A percentile compares a stretch with the other conserved stretches of the same genome.
Evolutionary conservation across 2,797 vertebrate genomes (phyloP).

Genomic region (Artibeus lituratus): DNA sequence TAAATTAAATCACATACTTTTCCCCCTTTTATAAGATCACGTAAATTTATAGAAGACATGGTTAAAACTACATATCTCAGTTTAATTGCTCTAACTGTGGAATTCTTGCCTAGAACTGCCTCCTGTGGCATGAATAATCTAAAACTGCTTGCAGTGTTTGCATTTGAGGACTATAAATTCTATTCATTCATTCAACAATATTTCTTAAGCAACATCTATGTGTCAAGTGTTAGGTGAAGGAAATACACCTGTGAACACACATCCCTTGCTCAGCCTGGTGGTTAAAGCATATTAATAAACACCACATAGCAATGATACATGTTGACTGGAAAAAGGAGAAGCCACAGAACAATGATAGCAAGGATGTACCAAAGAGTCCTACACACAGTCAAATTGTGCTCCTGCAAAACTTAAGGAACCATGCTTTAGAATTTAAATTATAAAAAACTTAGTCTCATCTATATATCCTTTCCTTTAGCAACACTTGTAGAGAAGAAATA

Average conservation of each 20-base stretch:
- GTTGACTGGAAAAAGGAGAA: not conserved
- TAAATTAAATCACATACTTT: not conserved
- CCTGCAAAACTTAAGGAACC: not conserved
- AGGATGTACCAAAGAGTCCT: not conserved
- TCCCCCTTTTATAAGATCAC: not conserved
- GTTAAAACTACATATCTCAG: not conserved
- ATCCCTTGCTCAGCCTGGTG: not conserved
- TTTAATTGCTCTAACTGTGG: not conserved
- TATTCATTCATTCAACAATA: not conserved
- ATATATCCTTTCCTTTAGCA: constrained; percentile 35
- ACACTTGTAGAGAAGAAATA: constrained; percentile 28
- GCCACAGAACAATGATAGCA: not conserved
- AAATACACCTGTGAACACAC: not conserved
- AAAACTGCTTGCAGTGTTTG: not conserved
- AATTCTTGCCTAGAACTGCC: not conserved
- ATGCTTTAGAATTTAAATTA: constrained; percentile 16
- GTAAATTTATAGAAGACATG: not conserved
- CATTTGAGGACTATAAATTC: not conserved
- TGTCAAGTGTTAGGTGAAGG: not conserved
- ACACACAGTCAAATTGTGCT: not conserved
- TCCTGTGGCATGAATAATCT: not conserved
- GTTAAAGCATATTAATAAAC: not conserved
- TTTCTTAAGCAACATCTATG: not conserved
- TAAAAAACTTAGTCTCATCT: not conserved
- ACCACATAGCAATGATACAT: not conserved